Base-by-base conservation (phyloP, 2,797 vertebrate species). In the Dicrostonyx torquatus region DNA sequence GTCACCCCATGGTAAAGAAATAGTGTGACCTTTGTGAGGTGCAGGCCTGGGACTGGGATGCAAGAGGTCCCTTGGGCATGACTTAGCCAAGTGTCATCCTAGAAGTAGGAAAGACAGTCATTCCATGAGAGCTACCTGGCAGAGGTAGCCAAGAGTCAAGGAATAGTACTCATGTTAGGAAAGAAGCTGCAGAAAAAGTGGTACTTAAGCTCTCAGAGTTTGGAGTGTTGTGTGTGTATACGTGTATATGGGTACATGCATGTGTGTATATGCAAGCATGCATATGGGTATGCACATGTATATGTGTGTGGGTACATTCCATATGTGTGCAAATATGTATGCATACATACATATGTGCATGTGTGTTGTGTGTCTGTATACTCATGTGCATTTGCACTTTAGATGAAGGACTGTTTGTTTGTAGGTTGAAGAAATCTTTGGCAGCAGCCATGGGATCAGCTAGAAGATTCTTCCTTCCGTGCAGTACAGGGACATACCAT, bases 121-220 rank as follows among this genome's bases (percentile, higher is more conserved):
- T 26, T 48, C 29, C 26, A 43, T 43, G 58, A 90, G 72, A 70
- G 34, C 89, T 83, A 95, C 75, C 75, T n/a, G 53, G 66, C 89
- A 10, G 60, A 87, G 66, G 20, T 22, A 50, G 26, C 62, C 37
- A 76, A 43, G 50, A 84, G 45, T 43, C 72, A 58, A 37, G 58
- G 22, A 17, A 70, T 43, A 22, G 43, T 6, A 20, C 48, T 43
- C 58, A 43, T 20, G 62, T 68, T 82, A 53, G 45, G 40, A 22
- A 87, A 58, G 55, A 55, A 73, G 6, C 37, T 87, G n/a, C 84
- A 31, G 15, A 40, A 87, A 37, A 72, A 18, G 26, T 43, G 15
- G 40, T 37, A 66, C 37, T 60, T 48, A 53, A 66, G 58, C n/a
- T 15, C 34, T n/a, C 85, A 80, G 83, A 89, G 76, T 60, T 53